Conservation (phyloP, 2,113 vertebrate genomes). For the Eublepharis macularius region DNA sequence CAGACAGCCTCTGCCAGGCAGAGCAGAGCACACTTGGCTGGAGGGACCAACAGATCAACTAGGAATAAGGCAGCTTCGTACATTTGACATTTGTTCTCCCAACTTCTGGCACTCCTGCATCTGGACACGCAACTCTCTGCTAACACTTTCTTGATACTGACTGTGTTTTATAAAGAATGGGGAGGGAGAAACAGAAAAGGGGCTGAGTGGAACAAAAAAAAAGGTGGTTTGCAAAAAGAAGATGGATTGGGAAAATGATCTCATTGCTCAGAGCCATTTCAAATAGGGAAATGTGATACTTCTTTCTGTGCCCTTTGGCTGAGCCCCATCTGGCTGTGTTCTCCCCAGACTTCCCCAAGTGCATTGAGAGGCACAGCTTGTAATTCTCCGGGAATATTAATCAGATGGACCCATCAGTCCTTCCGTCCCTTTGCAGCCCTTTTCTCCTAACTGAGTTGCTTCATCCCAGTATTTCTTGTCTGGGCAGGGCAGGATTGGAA, state of each 20-base stretch:
- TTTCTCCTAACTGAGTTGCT: neutral
- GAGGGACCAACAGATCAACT: too few relatives aligned
- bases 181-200: neutral
- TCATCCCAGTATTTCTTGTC: neutral
- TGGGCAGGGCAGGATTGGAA: neutral
- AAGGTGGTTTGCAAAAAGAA: neutral
- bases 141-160: too few relatives aligned
- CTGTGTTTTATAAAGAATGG: neutral
- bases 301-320: slow-evolving; percentile 13
- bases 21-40: neutral
- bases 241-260: neutral
- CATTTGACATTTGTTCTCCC: neutral
- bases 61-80: neutral
- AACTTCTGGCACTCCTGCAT: neutral
- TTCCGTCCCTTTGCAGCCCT: neutral
- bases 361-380: slow-evolving; percentile 13
- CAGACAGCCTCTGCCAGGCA: neutral
- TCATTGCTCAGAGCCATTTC: neutral
- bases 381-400: slow-evolving; percentile 26
- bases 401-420: neutral
- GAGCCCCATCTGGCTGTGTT: slow-evolving; percentile 11
- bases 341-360: neutral
- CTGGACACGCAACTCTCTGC: neutral
- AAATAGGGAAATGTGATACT: neutral
- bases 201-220: neutral